Evolutionary conservation across 2,888 invertebrate species (phyloP).

Genomic region (Nesidiocoris tenuis): DNA sequence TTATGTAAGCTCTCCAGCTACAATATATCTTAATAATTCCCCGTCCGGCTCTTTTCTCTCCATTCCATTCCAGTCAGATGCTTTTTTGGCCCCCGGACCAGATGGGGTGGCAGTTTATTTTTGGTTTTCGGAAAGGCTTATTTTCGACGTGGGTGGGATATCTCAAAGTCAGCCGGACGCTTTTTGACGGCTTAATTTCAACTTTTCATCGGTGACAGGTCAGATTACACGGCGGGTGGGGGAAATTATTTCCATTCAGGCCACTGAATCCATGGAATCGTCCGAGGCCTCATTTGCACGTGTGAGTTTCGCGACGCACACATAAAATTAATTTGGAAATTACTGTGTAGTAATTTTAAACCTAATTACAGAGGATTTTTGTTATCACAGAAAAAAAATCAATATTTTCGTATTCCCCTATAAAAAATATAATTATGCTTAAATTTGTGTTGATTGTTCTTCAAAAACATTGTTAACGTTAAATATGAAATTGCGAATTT

Average conservation of each 20-base stretch:
- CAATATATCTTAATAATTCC: constrained; percentile 14
- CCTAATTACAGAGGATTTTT: too few species aligned
- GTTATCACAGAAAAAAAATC: too few species aligned
- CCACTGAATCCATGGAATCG: background rate
- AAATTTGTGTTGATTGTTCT: too few species aligned
- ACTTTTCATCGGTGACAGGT: background rate
- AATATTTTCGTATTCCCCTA: too few species aligned
- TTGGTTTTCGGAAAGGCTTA: background rate
- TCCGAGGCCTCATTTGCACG: too few species aligned
- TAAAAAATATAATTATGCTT: too few species aligned
- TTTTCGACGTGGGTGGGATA: background rate
- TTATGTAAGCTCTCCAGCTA: background rate
- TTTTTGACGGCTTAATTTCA: background rate
- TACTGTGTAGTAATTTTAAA: too few species aligned
- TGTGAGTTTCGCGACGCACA: too few species aligned
- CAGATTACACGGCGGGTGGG: background rate
- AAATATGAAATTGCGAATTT: too few species aligned
- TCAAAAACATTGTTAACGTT: too few species aligned
- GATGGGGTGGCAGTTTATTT: background rate
- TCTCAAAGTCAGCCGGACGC: background rate
- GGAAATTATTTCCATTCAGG: background rate
- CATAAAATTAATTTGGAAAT: too few species aligned
- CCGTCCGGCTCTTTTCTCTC: background rate
- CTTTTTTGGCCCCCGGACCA: background rate
- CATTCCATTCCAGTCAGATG: background rate